Evolutionary conservation across 2,113 vertebrate genomes (phyloP).

Genomic region (Rutilus rutilus): DNA sequence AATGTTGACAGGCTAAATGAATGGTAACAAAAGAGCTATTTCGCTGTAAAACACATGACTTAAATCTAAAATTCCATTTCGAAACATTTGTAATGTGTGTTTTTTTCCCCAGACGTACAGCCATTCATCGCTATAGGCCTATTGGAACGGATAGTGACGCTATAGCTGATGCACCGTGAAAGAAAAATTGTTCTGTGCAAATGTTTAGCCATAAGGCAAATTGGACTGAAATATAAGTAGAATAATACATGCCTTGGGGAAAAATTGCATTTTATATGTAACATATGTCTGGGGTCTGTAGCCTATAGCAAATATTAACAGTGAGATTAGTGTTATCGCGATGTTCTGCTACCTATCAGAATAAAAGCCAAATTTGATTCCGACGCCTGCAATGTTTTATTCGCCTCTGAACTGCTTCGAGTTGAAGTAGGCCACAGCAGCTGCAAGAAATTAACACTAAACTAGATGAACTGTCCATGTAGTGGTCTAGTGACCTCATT

Average conservation of each 20-base stretch:
- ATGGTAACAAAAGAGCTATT: background rate
- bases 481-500: background rate
- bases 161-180: background rate
- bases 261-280: background rate
- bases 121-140: background rate
- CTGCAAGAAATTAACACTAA: slow-evolving; percentile 11
- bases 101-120: background rate
- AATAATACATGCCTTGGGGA: background rate
- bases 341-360: background rate
- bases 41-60: background rate
- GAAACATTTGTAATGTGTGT: background rate
- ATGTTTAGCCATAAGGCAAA: background rate
- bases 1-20: background rate
- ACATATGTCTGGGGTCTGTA: background rate
- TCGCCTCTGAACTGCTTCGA: background rate
- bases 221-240: background rate
- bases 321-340: too few relatives aligned
- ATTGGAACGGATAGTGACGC: background rate
- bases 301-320: background rate
- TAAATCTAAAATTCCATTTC: background rate
- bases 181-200: background rate
- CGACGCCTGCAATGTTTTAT: background rate
- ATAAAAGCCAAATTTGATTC: background rate
- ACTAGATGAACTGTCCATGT: slow-evolving; percentile 3
- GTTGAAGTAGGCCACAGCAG: background rate